Conservation (phyloP, 2,888 invertebrate species). For the Andrena dorsata region DNA sequence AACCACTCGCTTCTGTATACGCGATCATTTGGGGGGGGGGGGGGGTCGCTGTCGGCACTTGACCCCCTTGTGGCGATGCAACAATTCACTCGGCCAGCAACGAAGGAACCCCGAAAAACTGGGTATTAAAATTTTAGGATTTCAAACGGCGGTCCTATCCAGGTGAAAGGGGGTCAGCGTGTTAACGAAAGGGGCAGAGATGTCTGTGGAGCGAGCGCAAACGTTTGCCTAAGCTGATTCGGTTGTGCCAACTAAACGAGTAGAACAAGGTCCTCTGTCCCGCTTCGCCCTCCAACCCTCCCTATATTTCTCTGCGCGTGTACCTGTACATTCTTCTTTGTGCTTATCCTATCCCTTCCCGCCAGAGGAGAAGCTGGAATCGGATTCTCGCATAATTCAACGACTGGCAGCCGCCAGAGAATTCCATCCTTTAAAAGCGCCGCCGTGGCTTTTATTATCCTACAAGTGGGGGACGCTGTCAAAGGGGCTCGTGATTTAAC, state of each 20-base stretch:
- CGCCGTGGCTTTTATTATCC: constrained; percentile 52
- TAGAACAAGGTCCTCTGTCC: constrained; percentile 34
- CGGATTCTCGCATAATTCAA: constrained; percentile 59
- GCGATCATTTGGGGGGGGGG: constrained; percentile 21
- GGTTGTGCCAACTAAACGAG: constrained; percentile 67
- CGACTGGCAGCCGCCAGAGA: constrained; percentile 39
- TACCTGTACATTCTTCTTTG: constrained; percentile 2
- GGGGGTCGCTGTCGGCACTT: constrained; percentile 8
- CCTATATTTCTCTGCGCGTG: not conserved
- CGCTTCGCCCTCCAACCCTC: not conserved
- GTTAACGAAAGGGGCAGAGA: constrained; percentile 40
- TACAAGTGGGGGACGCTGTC: constrained; percentile 31
- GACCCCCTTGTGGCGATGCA: constrained; percentile 25
- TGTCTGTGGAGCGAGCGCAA: constrained; percentile 54
- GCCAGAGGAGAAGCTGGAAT: constrained; percentile 24
- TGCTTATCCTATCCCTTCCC: not conserved
- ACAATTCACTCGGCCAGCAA: constrained; percentile 20
- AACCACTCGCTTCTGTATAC: constrained; percentile 26
- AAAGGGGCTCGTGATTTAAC: constrained; percentile 61
- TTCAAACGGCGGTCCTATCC: constrained; percentile 13
- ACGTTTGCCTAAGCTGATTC: constrained; percentile 73
- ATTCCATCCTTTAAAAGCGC: constrained; percentile 47
- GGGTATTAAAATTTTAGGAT: constrained; percentile 37
- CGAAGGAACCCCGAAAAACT: constrained; percentile 9
- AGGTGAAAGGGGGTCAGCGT: constrained; percentile 34